Evolutionary conservation across 35 echinoderm and acorn worm genomes (phyloP), one percentile per base, ranked within the genome.

Genomic region (Chiridota heheva): DNA sequence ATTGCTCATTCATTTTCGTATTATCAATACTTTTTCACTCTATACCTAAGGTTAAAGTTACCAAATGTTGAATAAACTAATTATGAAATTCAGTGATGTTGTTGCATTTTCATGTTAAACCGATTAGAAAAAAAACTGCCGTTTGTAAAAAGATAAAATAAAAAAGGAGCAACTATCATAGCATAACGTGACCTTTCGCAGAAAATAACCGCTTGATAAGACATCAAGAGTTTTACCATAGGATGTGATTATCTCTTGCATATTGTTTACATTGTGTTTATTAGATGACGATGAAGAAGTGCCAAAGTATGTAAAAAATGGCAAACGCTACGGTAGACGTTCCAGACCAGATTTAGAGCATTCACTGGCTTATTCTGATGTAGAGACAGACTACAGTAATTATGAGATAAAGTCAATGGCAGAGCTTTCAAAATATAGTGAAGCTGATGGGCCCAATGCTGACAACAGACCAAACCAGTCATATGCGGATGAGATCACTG

Each of bases 251-350:
- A 18, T n/a, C 15, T 46, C 17, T 25, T 74, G 20, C 27, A 20
- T 74, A 4, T 74, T 74, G 4, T 24, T 17, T 80, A 0, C 20
- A 46, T 67, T 87, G 8, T 44, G 38, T 17, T 15, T 48, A 51
- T 12, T 48, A 25, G 61, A 65, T 58, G 86, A 77, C 38, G 75
- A 88, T 55, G 90, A 90, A 80, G 92, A 90, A 22, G 82, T 82
- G 5, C 94, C 94, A 46, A 97, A 97, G 58, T 97, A 91, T 75
- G 85, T 97, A 1, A 84, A 88, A 49, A 84, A 78, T 43, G 80
- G 80, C 5, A 87, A 84, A 64, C 60, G 87, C 43, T 97, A 91
- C 35, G 94, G 94, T 42, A 77, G 94, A 32, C 77, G 89, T 18
- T 97, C 94, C 31, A 77, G 67, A 25, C 89, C 89, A 0, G 94